Conservation (phyloP, 2,113 vertebrate species). For the Channa maculata region DNA sequence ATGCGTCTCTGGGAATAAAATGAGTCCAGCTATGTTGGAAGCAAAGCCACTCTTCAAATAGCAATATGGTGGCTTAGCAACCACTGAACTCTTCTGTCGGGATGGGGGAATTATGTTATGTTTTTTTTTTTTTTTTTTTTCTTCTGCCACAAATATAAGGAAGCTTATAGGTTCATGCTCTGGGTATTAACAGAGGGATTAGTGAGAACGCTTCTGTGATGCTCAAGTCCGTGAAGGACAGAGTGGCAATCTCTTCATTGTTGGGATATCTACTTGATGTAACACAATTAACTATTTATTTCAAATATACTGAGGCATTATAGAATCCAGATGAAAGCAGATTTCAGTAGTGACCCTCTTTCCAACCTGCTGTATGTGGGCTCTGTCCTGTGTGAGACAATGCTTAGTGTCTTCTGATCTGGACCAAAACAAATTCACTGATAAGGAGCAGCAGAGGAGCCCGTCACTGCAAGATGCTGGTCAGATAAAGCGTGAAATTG, state of each 20-base stretch:
- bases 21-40: slow-evolving; percentile 47
- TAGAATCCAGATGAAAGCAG: slow-evolving; percentile 11
- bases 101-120: slow-evolving; percentile 72
- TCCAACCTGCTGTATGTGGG: not conserved
- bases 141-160: slow-evolving; percentile 56
- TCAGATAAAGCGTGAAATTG: slow-evolving; percentile 31
- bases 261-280: slow-evolving; percentile 56
- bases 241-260: slow-evolving; percentile 54
- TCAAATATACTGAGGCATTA: slow-evolving; percentile 23
- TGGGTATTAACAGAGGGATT: slow-evolving; percentile 77
- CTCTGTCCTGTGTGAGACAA: not conserved
- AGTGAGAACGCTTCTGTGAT: slow-evolving; percentile 60
- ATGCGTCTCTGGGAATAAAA: slow-evolving; percentile 58
- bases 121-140: slow-evolving; percentile 57
- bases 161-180: slow-evolving; percentile 77
- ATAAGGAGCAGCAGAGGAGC: slow-evolving; percentile 21
- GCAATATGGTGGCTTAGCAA: slow-evolving; percentile 66
- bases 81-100: slow-evolving; percentile 62
- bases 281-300: slow-evolving; percentile 56
- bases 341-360: slow-evolving; percentile 9
- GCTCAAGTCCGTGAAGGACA: slow-evolving; percentile 51
- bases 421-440: slow-evolving; percentile 22
- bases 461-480: slow-evolving; percentile 6
- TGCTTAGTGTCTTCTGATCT: slow-evolving; percentile 1
- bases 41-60: slow-evolving; percentile 66